Evolutionary conservation across 2,797 vertebrate genomes (phyloP).

Genomic region (Tamandua tetradactyla): DNA sequence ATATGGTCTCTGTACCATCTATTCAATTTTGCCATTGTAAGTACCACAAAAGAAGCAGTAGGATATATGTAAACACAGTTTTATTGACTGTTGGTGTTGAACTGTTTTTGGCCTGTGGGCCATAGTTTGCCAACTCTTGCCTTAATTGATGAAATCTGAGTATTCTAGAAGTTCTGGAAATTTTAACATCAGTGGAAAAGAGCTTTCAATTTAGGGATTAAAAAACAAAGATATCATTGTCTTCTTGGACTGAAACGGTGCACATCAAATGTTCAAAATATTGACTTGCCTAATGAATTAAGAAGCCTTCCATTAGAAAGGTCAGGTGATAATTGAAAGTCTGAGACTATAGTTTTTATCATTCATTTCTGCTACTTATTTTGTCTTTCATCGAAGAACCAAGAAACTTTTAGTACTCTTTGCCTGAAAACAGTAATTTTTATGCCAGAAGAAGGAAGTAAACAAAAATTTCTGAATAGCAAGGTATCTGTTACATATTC

Average conservation of each 20-base stretch:
- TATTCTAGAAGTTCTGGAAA: background rate
- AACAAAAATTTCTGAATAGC: background rate
- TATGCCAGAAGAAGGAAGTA: background rate
- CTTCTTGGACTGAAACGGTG: background rate
- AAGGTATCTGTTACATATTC: background rate
- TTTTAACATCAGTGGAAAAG: constrained; percentile 9
- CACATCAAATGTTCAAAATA: constrained; percentile 18
- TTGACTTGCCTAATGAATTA: constrained; percentile 13
- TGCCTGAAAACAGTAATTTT: background rate
- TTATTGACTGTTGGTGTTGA: background rate
- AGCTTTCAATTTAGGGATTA: constrained; percentile 24
- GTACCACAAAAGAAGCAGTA: background rate
- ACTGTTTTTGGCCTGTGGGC: constrained; percentile 2
- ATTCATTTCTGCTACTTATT: constrained; percentile 20
- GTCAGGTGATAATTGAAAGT: background rate
- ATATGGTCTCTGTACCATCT: background rate
- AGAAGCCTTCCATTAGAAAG: constrained; percentile 9
- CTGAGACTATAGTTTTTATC: background rate
- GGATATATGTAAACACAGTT: background rate
- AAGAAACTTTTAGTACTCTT: background rate
- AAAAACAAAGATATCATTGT: constrained; percentile 25
- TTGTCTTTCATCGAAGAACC: constrained; percentile 3
- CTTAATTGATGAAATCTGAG: constrained; percentile 38
- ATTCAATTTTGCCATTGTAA: background rate
- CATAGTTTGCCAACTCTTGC: background rate